Percentiles rank a stretch among this genome's conserved stretches.
phyloP scores from a whole-genome alignment of 2,888 invertebrate genomes.

The Drosophila fungiperda region DNA sequence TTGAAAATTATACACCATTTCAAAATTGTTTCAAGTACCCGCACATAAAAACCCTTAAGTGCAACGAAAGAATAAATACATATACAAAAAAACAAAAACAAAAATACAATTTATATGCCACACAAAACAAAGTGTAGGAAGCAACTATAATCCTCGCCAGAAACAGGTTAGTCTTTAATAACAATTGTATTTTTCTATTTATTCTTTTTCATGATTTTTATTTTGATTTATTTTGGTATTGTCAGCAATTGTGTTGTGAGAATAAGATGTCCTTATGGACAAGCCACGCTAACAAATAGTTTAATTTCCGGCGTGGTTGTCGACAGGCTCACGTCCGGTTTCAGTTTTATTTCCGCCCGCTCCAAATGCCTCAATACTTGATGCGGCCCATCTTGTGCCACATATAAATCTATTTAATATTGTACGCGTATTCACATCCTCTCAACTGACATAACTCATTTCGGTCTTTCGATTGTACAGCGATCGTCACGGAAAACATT shows the following conservation, averaged over 20 bases:
- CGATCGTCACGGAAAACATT: constrained; percentile 29
- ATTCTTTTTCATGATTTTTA: neutral
- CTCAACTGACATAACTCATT: constrained; percentile 47
- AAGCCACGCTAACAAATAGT: constrained; percentile 66
- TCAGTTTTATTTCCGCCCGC: constrained; percentile 74
- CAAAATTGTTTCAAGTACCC: constrained; percentile 40
- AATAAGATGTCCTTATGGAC: neutral
- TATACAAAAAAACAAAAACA: neutral
- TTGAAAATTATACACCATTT: constrained; percentile 43
- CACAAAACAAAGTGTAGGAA: constrained; percentile 5
- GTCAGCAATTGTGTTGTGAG: constrained; percentile 37
- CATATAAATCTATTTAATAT: constrained; percentile 61
- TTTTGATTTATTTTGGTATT: constrained; percentile 38
- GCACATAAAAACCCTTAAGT: constrained; percentile 19
- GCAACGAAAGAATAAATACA: constrained; percentile 3
- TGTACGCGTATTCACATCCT: constrained; percentile 30
- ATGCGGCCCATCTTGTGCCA: constrained; percentile 35
- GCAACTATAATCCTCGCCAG: neutral
- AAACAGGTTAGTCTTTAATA: constrained; percentile 22
- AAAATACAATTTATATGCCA: neutral
- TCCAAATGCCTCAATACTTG: constrained; percentile 17
- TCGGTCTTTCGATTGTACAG: constrained; percentile 20
- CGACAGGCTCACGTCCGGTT: constrained; percentile 72
- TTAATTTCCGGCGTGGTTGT: constrained; percentile 74
- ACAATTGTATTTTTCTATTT: constrained; percentile 3